Conservation (phyloP, 1,140 invertebrate genomes). For the Lithobius niger region DNA sequence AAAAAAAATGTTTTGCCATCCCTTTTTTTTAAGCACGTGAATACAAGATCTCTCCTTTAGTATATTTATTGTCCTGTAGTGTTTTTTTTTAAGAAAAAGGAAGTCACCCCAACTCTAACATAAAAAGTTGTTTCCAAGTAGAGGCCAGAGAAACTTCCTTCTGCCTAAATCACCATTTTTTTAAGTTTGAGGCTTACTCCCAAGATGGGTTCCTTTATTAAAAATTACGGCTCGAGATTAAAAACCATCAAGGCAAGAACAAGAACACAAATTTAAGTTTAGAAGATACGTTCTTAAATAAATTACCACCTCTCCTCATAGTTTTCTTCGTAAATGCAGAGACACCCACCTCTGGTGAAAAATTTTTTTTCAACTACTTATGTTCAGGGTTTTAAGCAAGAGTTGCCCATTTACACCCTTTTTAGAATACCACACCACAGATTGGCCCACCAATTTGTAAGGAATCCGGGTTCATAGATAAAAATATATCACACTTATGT, state of each 20-base stretch:
- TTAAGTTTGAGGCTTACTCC: no score
- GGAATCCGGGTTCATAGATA: neutral
- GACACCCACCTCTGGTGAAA: conserved; percentile 3
- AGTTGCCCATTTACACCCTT: neutral
- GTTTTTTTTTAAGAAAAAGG: no score
- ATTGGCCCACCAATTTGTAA: conserved; percentile 9
- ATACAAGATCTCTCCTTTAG: neutral
- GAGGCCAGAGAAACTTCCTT: neutral
- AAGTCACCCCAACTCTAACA: neutral
- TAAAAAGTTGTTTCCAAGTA: neutral
- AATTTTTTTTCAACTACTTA: neutral
- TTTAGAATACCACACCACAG: conserved; percentile 6
- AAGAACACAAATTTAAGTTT: neutral
- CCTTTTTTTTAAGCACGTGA: no score
- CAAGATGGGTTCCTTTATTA: no score
- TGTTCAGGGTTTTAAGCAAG: neutral
- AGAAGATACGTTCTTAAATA: neutral
- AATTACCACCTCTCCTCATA: neutral
- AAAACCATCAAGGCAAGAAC: neutral
- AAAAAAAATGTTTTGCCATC: neutral
- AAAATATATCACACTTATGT: no score
- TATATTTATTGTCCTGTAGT: neutral
- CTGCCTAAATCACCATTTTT: neutral
- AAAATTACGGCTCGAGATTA: no score
- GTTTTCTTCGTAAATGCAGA: neutral